Base-by-base conservation (phyloP, 92 coral and sea anemone genomes). In the Actinernus sp. region DNA sequence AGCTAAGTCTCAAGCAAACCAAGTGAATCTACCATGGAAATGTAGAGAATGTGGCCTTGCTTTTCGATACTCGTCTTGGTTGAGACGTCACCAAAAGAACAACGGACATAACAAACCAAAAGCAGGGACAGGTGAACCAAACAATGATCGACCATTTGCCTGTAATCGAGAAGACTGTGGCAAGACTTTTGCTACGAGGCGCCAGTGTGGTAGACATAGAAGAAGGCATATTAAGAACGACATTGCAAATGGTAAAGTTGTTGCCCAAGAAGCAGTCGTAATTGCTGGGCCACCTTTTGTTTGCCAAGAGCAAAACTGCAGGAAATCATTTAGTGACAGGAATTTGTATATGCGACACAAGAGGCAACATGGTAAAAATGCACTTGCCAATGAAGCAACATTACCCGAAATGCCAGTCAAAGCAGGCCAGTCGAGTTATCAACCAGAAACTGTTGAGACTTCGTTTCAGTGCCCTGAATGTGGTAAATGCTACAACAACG, bases 1-100 rank as follows among this genome's bases (percentile, higher is more conserved):
- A 37, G 19, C 18, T 3, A 4, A 25, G 0, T 19, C 19, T 11
- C 12, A 27, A 16, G 10, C 11, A 7, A 18, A 17, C 52, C 6
- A 45, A 4, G 22, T 9, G 52, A 5, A 6, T 5, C 34, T 70
- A 32, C 66, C 78, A 26, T 70, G 78, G 78, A 62, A 54, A 2
- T 70, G 78, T 29, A 58, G 61, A 7, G 65, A 55, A 16, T 70
- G 78, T 57, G 78, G 78, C 20, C 47, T 70, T 1, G 32, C 55
- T 16, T 70, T 70, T 37, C 41, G 26, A 36, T 70, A 40, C 20
- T 19, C 40, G n/a, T 70, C 78, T 8, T 70, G 78, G 78, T 62
- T 70, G 0, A 52, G 23, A 30, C 41, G 78, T 40, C 78, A 70
- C 41, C 78, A 70, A 55, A 36, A 54, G 44, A 70, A 55, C 20